Evolutionary conservation across 2,113 vertebrate genomes (phyloP).

Genomic region (Anhinga anhinga): DNA sequence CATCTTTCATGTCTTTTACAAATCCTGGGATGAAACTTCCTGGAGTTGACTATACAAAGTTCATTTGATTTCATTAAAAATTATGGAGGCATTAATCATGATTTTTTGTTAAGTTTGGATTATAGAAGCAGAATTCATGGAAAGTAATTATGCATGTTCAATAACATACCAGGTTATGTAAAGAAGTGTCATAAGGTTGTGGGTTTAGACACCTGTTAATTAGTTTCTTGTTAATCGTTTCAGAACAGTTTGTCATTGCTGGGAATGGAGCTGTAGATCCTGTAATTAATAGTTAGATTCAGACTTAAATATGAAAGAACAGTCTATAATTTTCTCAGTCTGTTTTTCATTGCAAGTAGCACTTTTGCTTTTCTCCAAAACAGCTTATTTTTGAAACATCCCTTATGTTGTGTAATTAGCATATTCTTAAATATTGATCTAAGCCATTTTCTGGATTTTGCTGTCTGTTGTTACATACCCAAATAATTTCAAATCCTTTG

Average conservation of each 20-base stretch:
- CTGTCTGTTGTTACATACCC: neutral
- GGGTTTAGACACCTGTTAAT: neutral
- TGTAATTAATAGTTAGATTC: conserved; percentile 18
- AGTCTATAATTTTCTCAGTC: neutral
- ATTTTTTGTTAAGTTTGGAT: neutral
- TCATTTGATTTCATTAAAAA: neutral
- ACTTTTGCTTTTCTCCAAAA: neutral
- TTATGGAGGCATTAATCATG: neutral
- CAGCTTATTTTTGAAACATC: conserved; percentile 12
- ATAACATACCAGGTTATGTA: neutral
- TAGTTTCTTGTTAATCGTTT: neutral
- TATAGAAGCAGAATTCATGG: neutral
- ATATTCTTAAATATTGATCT: neutral
- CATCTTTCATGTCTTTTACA: neutral
- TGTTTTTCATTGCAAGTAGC: neutral
- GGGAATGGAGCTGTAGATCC: neutral
- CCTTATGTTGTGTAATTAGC: neutral
- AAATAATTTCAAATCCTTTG: neutral
- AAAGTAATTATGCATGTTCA: neutral
- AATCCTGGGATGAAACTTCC: neutral
- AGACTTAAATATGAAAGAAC: neutral
- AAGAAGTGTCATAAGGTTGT: neutral
- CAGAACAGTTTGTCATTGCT: neutral
- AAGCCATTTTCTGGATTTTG: neutral
- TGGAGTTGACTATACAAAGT: fast-evolving